A percentile compares a stretch with the other conserved stretches of the same genome.
These are phyloP conservation scores for Alfaro cultratus DNA, from an alignment of 2,797 vertebrate genomes.

Conservation along the genomic window DNA sequence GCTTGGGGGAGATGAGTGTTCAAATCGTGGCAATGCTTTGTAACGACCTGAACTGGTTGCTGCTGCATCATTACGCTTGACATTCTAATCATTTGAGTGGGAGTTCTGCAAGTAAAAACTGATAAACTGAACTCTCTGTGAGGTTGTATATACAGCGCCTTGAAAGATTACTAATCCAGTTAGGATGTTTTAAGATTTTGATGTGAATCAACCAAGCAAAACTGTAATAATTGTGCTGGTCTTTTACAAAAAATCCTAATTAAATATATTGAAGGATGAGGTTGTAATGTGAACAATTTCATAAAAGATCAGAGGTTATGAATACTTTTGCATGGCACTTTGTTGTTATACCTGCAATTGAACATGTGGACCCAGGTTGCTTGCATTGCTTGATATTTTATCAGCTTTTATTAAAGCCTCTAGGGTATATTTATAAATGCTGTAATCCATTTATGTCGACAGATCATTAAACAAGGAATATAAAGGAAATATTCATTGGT, in stretches of 20 bases:
- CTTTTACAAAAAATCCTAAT: not conserved
- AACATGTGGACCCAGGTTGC: slow-evolving; percentile 33
- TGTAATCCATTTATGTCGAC: slow-evolving; percentile 11
- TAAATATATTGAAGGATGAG: not conserved
- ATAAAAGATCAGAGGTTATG: not conserved
- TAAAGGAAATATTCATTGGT: not conserved
- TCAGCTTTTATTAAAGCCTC: slow-evolving; percentile 38
- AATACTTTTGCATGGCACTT: not conserved
- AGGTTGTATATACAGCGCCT: slow-evolving; percentile 14
- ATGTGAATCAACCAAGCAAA: not conserved
- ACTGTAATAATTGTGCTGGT: not conserved
- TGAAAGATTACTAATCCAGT: not conserved
- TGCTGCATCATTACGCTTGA: slow-evolving; percentile 37
- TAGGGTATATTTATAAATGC: slow-evolving; percentile 8
- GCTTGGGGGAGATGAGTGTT: slow-evolving; percentile 41
- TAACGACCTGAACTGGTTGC: slow-evolving; percentile 33
- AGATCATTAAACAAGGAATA: slow-evolving; percentile 30
- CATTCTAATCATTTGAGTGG: slow-evolving; percentile 40
- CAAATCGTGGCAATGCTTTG: slow-evolving; percentile 20
- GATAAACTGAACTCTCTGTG: slow-evolving; percentile 41
- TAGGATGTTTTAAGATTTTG: not conserved
- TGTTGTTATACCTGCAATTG: not conserved
- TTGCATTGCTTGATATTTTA: slow-evolving; percentile 39
- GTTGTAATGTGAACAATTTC: not conserved
- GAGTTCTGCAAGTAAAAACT: slow-evolving; percentile 31